phyloP scores from a whole-genome alignment of 1,140 invertebrate genomes.

The Mactra quadrangularis region DNA sequence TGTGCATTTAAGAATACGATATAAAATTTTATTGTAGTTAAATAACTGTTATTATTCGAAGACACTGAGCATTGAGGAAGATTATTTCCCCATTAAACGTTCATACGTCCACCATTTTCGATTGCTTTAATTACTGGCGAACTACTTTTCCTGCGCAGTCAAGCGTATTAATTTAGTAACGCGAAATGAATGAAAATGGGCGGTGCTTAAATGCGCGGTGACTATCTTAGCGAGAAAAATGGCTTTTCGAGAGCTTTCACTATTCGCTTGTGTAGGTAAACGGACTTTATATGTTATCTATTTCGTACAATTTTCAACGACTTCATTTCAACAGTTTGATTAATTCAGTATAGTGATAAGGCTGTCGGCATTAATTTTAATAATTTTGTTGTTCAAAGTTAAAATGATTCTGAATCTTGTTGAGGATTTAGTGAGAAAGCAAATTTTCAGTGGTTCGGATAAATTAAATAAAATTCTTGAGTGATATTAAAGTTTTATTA shows the following conservation, averaged over 20 bases:
- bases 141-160: constrained; percentile 13
- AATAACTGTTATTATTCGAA: too few species aligned
- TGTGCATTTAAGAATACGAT: too few species aligned
- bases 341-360: constrained; percentile 26
- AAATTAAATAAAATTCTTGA: constrained; percentile 12
- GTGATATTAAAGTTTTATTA: too few species aligned
- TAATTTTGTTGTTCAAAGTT: constrained; percentile 38
- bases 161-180: constrained; percentile 5
- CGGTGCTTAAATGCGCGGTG: constrained; percentile 12
- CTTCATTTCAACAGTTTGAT: constrained; percentile 3
- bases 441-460: neutral
- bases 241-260: constrained; percentile 22
- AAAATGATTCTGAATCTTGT: constrained; percentile 24
- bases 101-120: neutral
- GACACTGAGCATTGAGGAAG: too few species aligned
- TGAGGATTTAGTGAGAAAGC: neutral
- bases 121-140: neutral
- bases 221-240: constrained; percentile 22
- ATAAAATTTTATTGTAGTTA: too few species aligned
- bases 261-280: neutral
- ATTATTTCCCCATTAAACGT: neutral
- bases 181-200: constrained; percentile 22
- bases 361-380: constrained; percentile 33
- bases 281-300: constrained; percentile 27
- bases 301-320: constrained; percentile 33